Evolutionary conservation across 1,140 invertebrate species (phyloP), one percentile per base, ranked within the genome.

Genomic region (Antheraea pernyi): DNA sequence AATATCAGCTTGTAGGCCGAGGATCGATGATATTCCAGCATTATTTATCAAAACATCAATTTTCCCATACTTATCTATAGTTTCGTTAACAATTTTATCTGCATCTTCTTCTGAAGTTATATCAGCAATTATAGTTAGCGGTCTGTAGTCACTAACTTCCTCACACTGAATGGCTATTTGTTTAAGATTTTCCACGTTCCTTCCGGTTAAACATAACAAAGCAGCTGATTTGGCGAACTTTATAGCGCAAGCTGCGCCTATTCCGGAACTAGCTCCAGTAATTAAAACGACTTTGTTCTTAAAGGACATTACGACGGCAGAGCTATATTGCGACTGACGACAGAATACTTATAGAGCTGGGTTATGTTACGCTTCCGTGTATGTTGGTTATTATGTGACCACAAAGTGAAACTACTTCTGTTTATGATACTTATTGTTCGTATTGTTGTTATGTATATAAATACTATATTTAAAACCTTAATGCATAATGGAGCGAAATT

Each of bases 21-120:
- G 96, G 95, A 78, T 72, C 79, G 82, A 94, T 93, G 68, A 76
- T 66, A 96, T 94, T 9, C 97, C 97, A 61, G 96, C 97, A 93
- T 95, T 96, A 81, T 97, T 98, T 2, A 97, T 91, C 7, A 96
- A 81, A 58, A 96, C 91, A 85, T 96, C 95, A 13, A 96, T 83
- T 84, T 92, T 93, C n/a, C 94, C 94, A 83, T 93, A 95, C 60
- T 93, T 88, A 46, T 93, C 81, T 13, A 95, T 83, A 0, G 95
- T 95, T 9, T 91, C 86, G 36, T 95, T 85, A 1, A 96, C 74
- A 69, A 96, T 94, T 46, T 90, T 93, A 74, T 94, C 81, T 0
- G 93, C 89, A 78, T 96, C 95, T 16, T 86, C 86, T 81, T 96
- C 95, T 42, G 94, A 93, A 9, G 93, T 94, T 36, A 97, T 76